A percentile compares a stretch with the other conserved stretches of the same genome.
These are phyloP conservation scores for Empidonax alnorum DNA, from an alignment of 2,113 vertebrate species.

Conservation along the genomic window DNA sequence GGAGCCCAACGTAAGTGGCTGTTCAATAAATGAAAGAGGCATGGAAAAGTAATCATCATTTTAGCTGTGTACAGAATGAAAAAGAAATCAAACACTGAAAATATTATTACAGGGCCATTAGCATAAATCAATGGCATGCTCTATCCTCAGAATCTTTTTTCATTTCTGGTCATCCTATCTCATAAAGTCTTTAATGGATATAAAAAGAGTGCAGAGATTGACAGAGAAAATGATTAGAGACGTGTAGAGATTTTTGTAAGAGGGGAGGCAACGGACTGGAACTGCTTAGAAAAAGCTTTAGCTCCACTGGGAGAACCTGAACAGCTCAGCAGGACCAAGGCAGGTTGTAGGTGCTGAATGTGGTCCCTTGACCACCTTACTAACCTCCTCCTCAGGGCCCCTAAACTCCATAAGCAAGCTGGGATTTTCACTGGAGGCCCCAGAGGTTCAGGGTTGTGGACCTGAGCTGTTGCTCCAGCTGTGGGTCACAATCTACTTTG, in stretches of 20 bases:
- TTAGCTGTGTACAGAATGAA: conserved; percentile 44
- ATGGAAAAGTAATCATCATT: conserved; percentile 47
- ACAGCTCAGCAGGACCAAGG: background rate
- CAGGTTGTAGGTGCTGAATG: accelerated
- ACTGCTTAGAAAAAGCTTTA: background rate
- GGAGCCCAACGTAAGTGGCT: background rate
- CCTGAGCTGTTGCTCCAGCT: background rate
- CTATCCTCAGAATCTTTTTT: conserved; percentile 31
- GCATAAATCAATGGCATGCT: conserved; percentile 49
- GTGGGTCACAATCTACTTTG: accelerated
- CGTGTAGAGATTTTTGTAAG: background rate
- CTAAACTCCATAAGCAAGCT: background rate
- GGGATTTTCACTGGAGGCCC: background rate
- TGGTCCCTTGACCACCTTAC: background rate
- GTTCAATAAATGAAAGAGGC: conserved; percentile 7
- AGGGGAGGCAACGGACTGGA: background rate
- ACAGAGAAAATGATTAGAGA: conserved; percentile 38
- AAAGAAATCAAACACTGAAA: conserved; percentile 62
- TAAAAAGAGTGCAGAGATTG: conserved; percentile 24
- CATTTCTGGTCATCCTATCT: conserved; percentile 45
- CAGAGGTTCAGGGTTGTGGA: background rate
- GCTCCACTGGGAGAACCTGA: background rate
- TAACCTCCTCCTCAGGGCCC: background rate
- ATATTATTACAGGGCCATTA: conserved; percentile 50
- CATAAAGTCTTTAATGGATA: conserved; percentile 54